These are phyloP conservation scores for Amblyteles armatorius DNA, from an alignment of 2,888 invertebrate genomes.

Conservation along the genomic window DNA sequence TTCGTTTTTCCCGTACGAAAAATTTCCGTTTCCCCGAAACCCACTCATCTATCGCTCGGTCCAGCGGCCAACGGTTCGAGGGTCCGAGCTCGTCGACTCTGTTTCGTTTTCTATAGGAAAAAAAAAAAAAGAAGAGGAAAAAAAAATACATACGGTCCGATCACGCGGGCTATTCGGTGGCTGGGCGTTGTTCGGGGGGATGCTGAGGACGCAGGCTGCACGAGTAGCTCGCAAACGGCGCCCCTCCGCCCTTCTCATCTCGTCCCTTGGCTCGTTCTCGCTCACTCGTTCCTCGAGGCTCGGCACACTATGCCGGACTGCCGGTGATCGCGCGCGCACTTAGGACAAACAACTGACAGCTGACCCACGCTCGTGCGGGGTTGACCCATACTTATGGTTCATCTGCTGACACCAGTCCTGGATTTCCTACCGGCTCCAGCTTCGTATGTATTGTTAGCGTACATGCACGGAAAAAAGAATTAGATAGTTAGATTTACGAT, in stretches of 20 bases:
- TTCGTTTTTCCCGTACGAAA: slow-evolving; percentile 63
- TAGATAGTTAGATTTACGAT: too few relatives aligned
- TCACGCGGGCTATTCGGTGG: slow-evolving; percentile 73
- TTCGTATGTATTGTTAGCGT: not conserved
- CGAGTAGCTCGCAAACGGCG: slow-evolving; percentile 75
- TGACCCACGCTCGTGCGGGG: slow-evolving; percentile 83
- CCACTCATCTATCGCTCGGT: slow-evolving; percentile 52
- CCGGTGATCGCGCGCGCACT: slow-evolving; percentile 62
- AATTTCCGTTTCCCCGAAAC: slow-evolving; percentile 65
- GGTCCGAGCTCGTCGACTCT: slow-evolving; percentile 67
- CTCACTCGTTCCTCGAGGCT: slow-evolving; percentile 30
- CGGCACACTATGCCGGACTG: slow-evolving; percentile 24
- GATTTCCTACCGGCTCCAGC: slow-evolving; percentile 30
- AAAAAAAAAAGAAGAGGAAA: slow-evolving; percentile 63
- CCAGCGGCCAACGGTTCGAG: slow-evolving; percentile 70
- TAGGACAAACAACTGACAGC: slow-evolving; percentile 84
- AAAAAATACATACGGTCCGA: slow-evolving; percentile 72
- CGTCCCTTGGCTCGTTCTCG: slow-evolving; percentile 29
- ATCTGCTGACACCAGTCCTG: slow-evolving; percentile 82
- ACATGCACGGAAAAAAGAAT: too few relatives aligned
- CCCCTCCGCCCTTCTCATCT: slow-evolving; percentile 66
- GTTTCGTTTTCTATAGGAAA: slow-evolving; percentile 67
- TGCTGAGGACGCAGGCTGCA: slow-evolving; percentile 77
- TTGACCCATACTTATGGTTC: slow-evolving; percentile 83
- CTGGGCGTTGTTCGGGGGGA: slow-evolving; percentile 70